phyloP scores from a whole-genome alignment of 2,113 vertebrate genomes.

The Leptosomus discolor region DNA sequence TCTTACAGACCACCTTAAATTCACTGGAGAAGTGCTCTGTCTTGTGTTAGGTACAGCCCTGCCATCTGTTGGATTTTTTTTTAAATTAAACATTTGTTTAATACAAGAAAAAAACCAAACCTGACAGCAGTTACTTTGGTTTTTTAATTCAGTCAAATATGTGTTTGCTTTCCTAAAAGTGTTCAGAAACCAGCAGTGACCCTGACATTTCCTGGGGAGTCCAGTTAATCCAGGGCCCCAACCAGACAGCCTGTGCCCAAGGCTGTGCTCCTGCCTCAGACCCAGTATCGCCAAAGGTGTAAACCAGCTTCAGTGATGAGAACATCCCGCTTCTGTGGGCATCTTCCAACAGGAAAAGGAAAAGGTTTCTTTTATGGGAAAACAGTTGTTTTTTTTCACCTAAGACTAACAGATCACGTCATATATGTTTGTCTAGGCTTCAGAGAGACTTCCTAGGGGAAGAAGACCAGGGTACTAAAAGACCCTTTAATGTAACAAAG shows the following conservation, averaged over 20 bases:
- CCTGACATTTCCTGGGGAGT: neutral
- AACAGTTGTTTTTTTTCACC: rapidly evolving
- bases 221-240: neutral
- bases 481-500: neutral
- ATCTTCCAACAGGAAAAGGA: neutral
- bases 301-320: neutral
- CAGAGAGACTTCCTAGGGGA: neutral
- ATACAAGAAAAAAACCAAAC: neutral
- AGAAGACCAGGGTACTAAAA: neutral
- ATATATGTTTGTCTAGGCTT: neutral
- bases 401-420: neutral
- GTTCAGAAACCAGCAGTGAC: neutral
- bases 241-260: neutral
- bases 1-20: slow-evolving; percentile 26
- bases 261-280: neutral
- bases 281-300: rapidly evolving
- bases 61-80: slow-evolving; percentile 4
- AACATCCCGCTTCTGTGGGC: neutral
- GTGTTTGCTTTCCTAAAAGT: neutral
- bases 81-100: neutral
- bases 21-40: neutral
- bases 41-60: slow-evolving; percentile 21
- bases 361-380: neutral
- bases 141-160: neutral
- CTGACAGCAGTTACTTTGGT: neutral